Evolutionary conservation across 2,888 invertebrate genomes (phyloP).

Genomic region (Esperia sulphurella): DNA sequence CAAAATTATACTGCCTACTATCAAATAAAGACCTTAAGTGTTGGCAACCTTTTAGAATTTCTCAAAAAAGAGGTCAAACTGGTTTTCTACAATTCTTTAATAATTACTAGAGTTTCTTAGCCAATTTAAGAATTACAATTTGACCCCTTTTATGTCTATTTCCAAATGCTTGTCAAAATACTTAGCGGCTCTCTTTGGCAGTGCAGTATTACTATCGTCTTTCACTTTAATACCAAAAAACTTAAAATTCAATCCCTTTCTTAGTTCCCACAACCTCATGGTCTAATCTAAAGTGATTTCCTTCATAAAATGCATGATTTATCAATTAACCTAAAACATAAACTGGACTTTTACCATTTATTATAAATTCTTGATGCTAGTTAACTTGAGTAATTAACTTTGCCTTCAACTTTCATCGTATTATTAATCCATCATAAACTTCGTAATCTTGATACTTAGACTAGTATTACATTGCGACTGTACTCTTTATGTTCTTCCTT

Average conservation of each 20-base stretch:
- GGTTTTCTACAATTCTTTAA: no score
- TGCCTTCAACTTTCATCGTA: conserved; percentile 15
- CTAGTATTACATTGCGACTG: not conserved
- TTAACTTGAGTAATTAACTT: conserved; percentile 6
- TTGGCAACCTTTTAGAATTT: no score
- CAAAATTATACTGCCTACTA: no score
- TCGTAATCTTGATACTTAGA: not conserved
- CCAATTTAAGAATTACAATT: no score
- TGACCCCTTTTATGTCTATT: no score
- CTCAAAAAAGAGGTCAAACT: no score
- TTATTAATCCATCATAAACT: conserved; percentile 12
- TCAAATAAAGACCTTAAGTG: no score
- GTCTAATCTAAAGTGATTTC: conserved; percentile 6
- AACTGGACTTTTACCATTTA: conserved; percentile 1
- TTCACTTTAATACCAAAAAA: not conserved
- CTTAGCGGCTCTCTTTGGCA: no score
- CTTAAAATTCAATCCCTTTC: not conserved
- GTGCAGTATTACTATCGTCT: no score
- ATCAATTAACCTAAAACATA: conserved; percentile 7
- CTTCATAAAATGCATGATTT: conserved; percentile 1
- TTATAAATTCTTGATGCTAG: not conserved
- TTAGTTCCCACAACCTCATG: not conserved
- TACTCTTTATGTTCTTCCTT: not conserved
- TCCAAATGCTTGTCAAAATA: no score
- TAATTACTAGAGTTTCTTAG: no score